Percentiles rank a stretch among this genome's conserved stretches.
Evolutionary conservation across 2,797 vertebrate species (phyloP).

Genomic region (Antrozous pallidus): DNA sequence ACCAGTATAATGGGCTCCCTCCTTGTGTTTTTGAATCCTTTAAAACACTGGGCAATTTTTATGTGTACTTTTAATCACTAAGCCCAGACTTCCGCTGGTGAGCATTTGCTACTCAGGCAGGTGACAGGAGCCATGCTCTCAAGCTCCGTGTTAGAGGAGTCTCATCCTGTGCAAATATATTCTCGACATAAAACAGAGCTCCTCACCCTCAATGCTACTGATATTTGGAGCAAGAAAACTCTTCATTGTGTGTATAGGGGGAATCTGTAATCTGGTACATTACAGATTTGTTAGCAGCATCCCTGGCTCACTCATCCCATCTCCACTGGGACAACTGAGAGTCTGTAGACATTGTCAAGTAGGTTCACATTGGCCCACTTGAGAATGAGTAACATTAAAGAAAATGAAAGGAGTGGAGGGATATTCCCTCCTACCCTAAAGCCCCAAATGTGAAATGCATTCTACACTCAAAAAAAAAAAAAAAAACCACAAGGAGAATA

Average conservation of each 20-base stretch:
- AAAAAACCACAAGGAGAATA: background rate
- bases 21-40: slow-evolving; percentile 38
- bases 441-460: background rate
- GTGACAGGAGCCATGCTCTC: background rate
- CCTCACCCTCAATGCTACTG: background rate
- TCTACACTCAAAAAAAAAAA: background rate
- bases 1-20: background rate
- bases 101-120: background rate
- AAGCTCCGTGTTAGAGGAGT: background rate
- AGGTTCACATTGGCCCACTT: background rate
- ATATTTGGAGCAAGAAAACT: background rate
- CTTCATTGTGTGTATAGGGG: background rate
- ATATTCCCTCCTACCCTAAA: background rate
- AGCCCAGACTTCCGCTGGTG: background rate
- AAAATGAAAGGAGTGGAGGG: background rate
- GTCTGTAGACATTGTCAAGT: background rate
- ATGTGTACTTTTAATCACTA: slow-evolving; percentile 32
- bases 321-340: background rate
- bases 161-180: slow-evolving; percentile 16
- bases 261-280: no score
- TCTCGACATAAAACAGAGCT: background rate
- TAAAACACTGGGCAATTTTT: slow-evolving; percentile 30
- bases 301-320: background rate
- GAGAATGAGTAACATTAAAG: background rate
- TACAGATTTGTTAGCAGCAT: background rate